These are phyloP conservation scores for Drosophila lacertosa DNA, from an alignment of 1,140 invertebrate genomes.

Conservation along the genomic window DNA sequence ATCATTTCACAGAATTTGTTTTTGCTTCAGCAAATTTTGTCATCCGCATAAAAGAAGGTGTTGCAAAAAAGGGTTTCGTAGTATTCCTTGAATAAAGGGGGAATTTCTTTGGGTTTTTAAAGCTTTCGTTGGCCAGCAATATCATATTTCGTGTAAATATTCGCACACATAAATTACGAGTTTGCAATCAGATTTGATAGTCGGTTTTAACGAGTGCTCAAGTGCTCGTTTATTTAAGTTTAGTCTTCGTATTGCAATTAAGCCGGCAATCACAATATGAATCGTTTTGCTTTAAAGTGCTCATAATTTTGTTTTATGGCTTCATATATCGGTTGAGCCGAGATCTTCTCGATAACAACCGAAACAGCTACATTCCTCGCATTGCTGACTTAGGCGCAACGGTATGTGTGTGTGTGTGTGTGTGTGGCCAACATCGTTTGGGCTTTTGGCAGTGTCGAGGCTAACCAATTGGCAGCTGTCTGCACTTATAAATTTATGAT, in stretches of 20 bases:
- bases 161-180: slow-evolving; percentile 24
- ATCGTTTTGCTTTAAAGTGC: slow-evolving; percentile 14
- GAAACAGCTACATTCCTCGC: background rate
- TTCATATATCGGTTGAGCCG: slow-evolving; percentile 10
- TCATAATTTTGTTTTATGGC: slow-evolving; percentile 44
- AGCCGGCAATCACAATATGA: slow-evolving; percentile 34
- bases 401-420: background rate
- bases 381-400: background rate
- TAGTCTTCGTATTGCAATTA: slow-evolving; percentile 38
- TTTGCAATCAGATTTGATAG: slow-evolving; percentile 37
- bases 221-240: slow-evolving; percentile 28
- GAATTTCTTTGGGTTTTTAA: background rate
- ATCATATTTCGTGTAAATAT: slow-evolving; percentile 21
- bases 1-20: too few species aligned
- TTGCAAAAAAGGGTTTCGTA: background rate
- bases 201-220: slow-evolving; percentile 36
- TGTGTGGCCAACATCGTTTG: background rate
- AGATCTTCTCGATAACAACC: slow-evolving; percentile 8
- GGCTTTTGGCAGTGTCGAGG: background rate
- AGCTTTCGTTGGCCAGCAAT: background rate
- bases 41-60: too few species aligned
- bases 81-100: background rate
- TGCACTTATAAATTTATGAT: slow-evolving; percentile 77
- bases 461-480: slow-evolving; percentile 60
- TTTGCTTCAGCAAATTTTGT: too few species aligned